Conservation (phyloP, 2,797 vertebrate species). For the Arrhamphus sclerolepis region DNA sequence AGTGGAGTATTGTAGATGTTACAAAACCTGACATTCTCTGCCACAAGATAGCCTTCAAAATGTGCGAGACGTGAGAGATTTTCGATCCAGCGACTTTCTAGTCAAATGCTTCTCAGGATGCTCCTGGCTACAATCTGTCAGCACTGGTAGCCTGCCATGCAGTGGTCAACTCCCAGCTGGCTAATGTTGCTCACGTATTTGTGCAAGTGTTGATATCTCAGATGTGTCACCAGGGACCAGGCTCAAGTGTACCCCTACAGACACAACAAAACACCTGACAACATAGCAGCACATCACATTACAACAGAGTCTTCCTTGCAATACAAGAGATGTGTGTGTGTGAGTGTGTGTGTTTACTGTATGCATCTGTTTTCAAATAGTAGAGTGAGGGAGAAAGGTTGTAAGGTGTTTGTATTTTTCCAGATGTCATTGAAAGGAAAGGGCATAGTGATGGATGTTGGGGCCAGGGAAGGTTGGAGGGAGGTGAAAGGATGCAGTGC, state of each 20-base stretch:
- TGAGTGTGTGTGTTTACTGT: slow-evolving; percentile 23
- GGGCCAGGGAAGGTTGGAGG: slow-evolving; percentile 50
- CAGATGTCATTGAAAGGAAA: slow-evolving; percentile 70
- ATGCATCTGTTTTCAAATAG: slow-evolving; percentile 38
- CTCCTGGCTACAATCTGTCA: slow-evolving; percentile 56
- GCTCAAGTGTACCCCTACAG: slow-evolving; percentile 50
- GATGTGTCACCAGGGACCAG: slow-evolving; percentile 57
- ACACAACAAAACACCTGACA: slow-evolving; percentile 53
- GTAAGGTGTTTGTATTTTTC: slow-evolving; percentile 70
- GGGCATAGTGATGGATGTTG: slow-evolving; percentile 69
- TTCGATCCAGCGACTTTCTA: slow-evolving; percentile 49
- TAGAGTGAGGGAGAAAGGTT: slow-evolving; percentile 36
- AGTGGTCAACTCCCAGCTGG: slow-evolving; percentile 37
- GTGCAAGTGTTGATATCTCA: slow-evolving; percentile 58
- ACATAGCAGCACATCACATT: slow-evolving; percentile 43
- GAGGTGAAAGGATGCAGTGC: slow-evolving; percentile 48
- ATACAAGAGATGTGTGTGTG: slow-evolving; percentile 29
- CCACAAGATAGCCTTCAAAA: slow-evolving; percentile 19
- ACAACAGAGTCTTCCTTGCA: slow-evolving; percentile 43
- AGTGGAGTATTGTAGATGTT: slow-evolving; percentile 21
- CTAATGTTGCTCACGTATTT: slow-evolving; percentile 43
- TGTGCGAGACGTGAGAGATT: slow-evolving; percentile 28
- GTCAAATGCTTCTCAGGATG: slow-evolving; percentile 51
- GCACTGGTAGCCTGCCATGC: slow-evolving; percentile 38
- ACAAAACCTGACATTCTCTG: slow-evolving; percentile 8